Evolutionary conservation across 2,113 vertebrate genomes (phyloP).

Genomic region (Bujurquina vittata): DNA sequence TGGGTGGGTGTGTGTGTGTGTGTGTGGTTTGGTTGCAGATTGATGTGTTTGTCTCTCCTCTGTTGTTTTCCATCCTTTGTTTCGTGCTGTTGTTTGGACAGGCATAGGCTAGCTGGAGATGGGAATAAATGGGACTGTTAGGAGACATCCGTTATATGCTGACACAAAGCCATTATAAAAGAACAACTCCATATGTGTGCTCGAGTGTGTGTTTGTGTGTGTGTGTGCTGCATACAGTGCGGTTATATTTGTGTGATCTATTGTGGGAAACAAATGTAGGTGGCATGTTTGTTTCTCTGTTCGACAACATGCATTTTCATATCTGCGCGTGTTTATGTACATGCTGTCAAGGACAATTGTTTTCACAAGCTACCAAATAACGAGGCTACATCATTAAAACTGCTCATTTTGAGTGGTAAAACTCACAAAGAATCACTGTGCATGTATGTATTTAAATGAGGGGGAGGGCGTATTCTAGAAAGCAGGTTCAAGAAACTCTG

Average conservation of each 20-base stretch:
- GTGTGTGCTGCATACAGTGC: slow-evolving; percentile 19
- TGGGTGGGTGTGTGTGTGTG: not conserved
- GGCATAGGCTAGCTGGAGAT: slow-evolving; percentile 75
- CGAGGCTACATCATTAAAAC: not conserved
- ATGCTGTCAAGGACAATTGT: not conserved
- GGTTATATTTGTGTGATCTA: slow-evolving; percentile 33
- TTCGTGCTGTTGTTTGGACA: slow-evolving; percentile 71
- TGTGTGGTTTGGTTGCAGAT: slow-evolving; percentile 67
- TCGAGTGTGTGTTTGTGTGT: not conserved
- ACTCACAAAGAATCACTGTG: not conserved
- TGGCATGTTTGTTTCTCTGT: slow-evolving; percentile 28
- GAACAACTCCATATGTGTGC: slow-evolving; percentile 60
- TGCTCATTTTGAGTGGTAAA: not conserved
- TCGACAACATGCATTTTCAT: slow-evolving; percentile 21
- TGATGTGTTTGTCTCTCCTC: slow-evolving; percentile 77
- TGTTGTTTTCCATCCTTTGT: slow-evolving; percentile 77
- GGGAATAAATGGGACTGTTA: slow-evolving; percentile 78
- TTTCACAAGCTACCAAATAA: not conserved
- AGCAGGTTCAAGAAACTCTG: not conserved
- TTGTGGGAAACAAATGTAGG: slow-evolving; percentile 29
- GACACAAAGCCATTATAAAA: slow-evolving; percentile 80
- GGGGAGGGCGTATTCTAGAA: not conserved
- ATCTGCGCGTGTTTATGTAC: not conserved
- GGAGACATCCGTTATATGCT: slow-evolving; percentile 77
- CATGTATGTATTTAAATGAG: not conserved